Evolutionary conservation across 2,888 invertebrate genomes (phyloP), one percentile per base, ranked within the genome.

Genomic region (Phasia obesa): DNA sequence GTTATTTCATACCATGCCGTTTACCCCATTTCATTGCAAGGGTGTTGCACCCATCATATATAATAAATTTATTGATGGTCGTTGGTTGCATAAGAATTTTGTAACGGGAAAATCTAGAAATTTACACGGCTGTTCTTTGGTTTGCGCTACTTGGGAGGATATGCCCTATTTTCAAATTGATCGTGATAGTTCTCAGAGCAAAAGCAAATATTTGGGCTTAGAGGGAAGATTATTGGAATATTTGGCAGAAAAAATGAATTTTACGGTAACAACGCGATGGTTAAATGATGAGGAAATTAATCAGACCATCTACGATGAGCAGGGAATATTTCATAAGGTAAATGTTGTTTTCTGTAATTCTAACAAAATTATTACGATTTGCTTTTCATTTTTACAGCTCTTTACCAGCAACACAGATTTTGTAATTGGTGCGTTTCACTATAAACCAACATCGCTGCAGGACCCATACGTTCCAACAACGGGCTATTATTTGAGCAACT

Each of bases 81-180:
- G 17, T 1, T 88, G 88, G 88, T 64, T 80, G 47, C 82, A 79
- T 23, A 65, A 42, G 3, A 35, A 84, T 0, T 74, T 88, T 2
- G 87, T 85, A 77, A 87, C 87, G 0, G 0, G 17, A 0, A 88
- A 89, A 23, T 4, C 88, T 13, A 13, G 1, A 2, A 86, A 89
- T 60, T 64, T 90, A 1, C 65, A 88, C 11, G 88, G 88, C 0
- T 90, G 90, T 44, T 86, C 88, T 0, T 11, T 90, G 17, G 59
- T 83, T 11, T 87, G 87, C 64, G 87, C 85, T 13, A 87, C 87
- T 3, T 87, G 87, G 87, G 77, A 86, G 27, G 85, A 85, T 25
- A 64, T 85, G 60, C 87, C 87, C 1, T 88, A 87, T 76, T 79
- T 87, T 5, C 51, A 62, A 38, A 42, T 86, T 1, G 49, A 73